Evolutionary conservation across 2,888 invertebrate genomes (phyloP).

Genomic region (Antitype chi): DNA sequence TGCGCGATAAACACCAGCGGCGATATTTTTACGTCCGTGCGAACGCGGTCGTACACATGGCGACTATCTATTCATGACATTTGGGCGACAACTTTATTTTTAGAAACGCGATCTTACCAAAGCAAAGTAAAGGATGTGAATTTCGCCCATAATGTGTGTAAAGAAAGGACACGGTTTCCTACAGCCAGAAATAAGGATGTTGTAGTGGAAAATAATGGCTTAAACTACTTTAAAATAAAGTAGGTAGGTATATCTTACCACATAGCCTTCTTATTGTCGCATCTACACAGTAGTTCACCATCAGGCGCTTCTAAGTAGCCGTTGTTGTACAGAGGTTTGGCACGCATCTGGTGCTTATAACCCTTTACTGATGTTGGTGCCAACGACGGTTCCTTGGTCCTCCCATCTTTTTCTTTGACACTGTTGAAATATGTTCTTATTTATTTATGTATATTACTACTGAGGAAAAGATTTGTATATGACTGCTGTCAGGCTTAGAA

Average conservation of each 20-base stretch:
- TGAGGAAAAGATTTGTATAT: neutral
- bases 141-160: neutral
- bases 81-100: neutral
- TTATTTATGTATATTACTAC: neutral
- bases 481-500: neutral
- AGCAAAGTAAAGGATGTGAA: neutral
- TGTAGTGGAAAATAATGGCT: neutral
- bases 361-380: constrained; percentile 61
- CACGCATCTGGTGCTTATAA: constrained; percentile 83
- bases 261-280: constrained; percentile 93
- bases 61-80: neutral
- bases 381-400: constrained; percentile 55
- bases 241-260: constrained; percentile 89
- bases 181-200: neutral
- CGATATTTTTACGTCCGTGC: no score
- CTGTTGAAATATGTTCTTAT: constrained; percentile 59
- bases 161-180: neutral
- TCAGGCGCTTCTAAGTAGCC: constrained; percentile 95
- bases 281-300: constrained; percentile 94
- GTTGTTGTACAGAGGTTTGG: constrained; percentile 94
- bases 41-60: neutral
- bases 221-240: neutral
- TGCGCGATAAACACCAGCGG: no score
- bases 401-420: constrained; percentile 54
- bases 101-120: neutral